Evolutionary conservation across 2,888 invertebrate species (phyloP).

Genomic region (Philaethria dido): DNA sequence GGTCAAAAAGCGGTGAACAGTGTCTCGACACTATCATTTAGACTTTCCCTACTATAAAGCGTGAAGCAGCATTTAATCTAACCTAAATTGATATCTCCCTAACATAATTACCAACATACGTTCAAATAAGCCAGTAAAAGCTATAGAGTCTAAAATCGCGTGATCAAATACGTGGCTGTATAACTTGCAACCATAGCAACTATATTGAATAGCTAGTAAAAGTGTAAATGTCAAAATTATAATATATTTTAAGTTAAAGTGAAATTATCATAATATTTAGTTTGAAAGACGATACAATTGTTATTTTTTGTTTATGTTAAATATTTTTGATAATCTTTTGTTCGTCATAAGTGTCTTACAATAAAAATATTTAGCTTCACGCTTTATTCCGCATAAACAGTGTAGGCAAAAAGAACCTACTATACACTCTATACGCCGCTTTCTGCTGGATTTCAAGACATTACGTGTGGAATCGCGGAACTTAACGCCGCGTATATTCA

Average conservation of each 20-base stretch:
- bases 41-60: too few relatives aligned
- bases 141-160: neutral
- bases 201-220: constrained; percentile 21
- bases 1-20: too few relatives aligned
- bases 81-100: neutral
- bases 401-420: too few relatives aligned
- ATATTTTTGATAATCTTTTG: neutral
- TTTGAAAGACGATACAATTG: neutral
- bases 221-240: neutral
- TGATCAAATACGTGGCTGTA: neutral
- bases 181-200: constrained; percentile 25
- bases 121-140: neutral
- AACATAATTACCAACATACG: neutral
- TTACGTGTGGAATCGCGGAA: too few relatives aligned
- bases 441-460: too few relatives aligned
- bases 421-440: too few relatives aligned
- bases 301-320: neutral
- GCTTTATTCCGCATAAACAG: too few relatives aligned
- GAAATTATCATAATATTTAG: neutral
- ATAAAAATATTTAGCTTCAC: too few relatives aligned
- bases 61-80: neutral
- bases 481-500: too few relatives aligned
- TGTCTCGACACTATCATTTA: too few relatives aligned
- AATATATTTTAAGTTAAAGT: neutral
- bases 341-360: neutral